Conservation (phyloP, 2,888 invertebrate species). For the Galeopsomyia nigrocyanea region DNA sequence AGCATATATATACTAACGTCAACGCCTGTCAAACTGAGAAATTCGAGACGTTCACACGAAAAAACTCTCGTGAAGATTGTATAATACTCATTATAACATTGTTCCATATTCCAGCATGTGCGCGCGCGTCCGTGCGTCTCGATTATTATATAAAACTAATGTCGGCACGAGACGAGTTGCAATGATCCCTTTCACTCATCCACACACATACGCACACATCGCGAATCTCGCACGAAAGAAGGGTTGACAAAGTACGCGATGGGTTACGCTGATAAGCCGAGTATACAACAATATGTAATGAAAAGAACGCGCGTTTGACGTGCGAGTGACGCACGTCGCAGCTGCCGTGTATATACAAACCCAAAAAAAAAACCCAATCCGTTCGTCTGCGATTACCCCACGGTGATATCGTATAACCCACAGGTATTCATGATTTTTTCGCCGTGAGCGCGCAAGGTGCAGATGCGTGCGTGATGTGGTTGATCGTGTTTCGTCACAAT, state of each 20-base stretch:
- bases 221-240: not conserved
- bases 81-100: too few relatives aligned
- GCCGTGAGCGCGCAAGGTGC: not conserved
- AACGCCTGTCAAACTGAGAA: too few relatives aligned
- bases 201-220: not conserved
- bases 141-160: too few relatives aligned
- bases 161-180: too few relatives aligned
- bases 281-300: slow-evolving; percentile 55
- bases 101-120: not conserved
- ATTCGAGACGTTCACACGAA: not conserved
- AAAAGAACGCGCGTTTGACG: slow-evolving; percentile 52
- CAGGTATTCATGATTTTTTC: slow-evolving; percentile 45
- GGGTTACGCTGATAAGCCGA: slow-evolving; percentile 6
- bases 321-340: slow-evolving; percentile 67
- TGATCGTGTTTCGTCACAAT: not conserved
- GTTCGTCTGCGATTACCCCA: slow-evolving; percentile 60
- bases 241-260: not conserved
- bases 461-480: not conserved
- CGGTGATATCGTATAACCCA: slow-evolving; percentile 67
- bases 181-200: slow-evolving; percentile 8
- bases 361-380: slow-evolving; percentile 63
- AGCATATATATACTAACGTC: too few relatives aligned
- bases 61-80: not conserved
- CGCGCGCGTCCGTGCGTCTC: not conserved
- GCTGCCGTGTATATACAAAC: slow-evolving; percentile 59